Evolutionary conservation across 1,140 invertebrate genomes (phyloP), one percentile per base, ranked within the genome.

Genomic region (Drosophila ogumai): DNA sequence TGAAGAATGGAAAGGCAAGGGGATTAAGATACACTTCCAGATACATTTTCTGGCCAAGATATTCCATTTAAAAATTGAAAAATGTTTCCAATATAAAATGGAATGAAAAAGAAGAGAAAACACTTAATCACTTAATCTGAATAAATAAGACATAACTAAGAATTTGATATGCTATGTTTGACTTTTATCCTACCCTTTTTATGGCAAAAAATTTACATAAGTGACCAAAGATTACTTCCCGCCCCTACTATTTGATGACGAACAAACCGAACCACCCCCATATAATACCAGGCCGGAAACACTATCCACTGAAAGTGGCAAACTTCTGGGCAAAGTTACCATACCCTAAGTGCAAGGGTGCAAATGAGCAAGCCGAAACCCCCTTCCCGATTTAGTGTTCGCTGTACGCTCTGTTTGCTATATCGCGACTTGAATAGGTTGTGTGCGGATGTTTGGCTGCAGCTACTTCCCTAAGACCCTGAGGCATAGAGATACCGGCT

Each of bases 391-490:
- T 50, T 43, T 68, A 34, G 10, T 36, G 15, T 34, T 50, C 12
- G 36, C 46, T 49, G 28, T 71, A 34, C 52, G 68, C 68, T 71
- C 66, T 72, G 68, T 59, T 72, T 72, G 19, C 31, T 32, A 55
- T 41, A 58, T 41, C 6, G 65, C 34, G 34, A 25, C 64, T 66
- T 13, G 34, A 67, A 66, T 47, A 65, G 64, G 59, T 65, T 65
- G 22, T 38, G 15, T 38, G 65, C 13, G 19, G 28, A 63, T 63
- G 41, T 49, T 34, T 32, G 34, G 60, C 28, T 46, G 49, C 65
- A 49, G 22, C 31, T 69, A 55, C 66, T 72, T 72, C 68, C 66
- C 66, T 59, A 66, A 72, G 47, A 68, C 22, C 63, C 25, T 7
- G 49, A 15, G 59, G 58, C 41, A 38, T 12, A 55, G 12, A 71